Base-by-base conservation (phyloP, 2,888 invertebrate genomes). In the Cephus nigrinus region DNA sequence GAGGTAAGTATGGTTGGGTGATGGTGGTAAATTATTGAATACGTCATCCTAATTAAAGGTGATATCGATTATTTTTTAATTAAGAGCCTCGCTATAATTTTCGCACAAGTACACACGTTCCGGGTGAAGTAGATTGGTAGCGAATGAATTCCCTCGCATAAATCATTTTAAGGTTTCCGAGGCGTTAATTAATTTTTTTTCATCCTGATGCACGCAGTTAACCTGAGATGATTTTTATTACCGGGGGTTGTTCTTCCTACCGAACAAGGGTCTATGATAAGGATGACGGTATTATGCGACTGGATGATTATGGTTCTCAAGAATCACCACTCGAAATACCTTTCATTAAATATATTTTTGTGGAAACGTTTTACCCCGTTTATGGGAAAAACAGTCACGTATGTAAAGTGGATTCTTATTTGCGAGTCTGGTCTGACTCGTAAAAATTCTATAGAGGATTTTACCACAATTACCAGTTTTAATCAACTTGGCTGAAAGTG, bases 111-210 rank as follows among this genome's bases (percentile, higher is more conserved):
- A 69, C 33, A 74, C 40, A 12, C 15, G 30, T 3, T 31, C 31
- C 32, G 71, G 12, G 71, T 23, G 31, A 33, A 33, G 71, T 71
- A 34, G 34, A 32, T 71, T 9, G 32, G 71, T 33, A 33, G 12
- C 3, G 3, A n/a, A 34, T 35, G n/a, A 74, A 74, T 33, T 74
- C 23, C 74, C 74, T 33, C 74, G 23, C 74, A 74, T 74, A 34
- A 74, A 74, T 74, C 74, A 35, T 11, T 23, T 23, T 12, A 30
- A 31, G 23, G 15, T 74, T n/a, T 74, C 23, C 23, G 74, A 35
- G 33, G 9, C 31, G 80, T 79, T 81, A 82, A 82, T 83, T 83
- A 83, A 80, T 83, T 79, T 75, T 82, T 82, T 81, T n/a, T 33
- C 23, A 73, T 71, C 33, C 73, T 71, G 75, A 71, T 74, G 35